Conservation (phyloP, 2,113 vertebrate species). For the Acrocephalus kingi region DNA sequence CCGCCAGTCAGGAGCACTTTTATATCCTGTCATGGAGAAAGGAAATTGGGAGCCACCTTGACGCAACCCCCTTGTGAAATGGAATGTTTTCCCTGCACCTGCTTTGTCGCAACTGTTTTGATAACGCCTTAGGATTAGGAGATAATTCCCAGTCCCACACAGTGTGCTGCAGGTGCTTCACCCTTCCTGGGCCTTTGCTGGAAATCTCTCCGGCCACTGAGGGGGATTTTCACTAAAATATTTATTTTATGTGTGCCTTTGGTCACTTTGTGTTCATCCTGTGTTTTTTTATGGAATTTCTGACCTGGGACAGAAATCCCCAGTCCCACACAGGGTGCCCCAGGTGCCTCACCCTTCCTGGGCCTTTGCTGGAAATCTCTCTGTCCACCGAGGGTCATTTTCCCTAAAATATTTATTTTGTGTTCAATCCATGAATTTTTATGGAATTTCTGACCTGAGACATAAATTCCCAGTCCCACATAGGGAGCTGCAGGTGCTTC, state of each 20-base stretch:
- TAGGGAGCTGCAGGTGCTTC: no score
- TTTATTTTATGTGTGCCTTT: no score
- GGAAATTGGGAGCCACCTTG: conserved; percentile 9
- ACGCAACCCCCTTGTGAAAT: conserved; percentile 42
- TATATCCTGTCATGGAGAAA: conserved; percentile 10
- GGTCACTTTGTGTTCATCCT: no score
- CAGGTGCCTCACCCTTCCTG: background rate
- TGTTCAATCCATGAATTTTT: background rate
- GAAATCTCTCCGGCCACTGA: accelerated
- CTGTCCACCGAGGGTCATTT: background rate
- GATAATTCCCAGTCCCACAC: background rate
- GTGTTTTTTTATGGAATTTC: background rate
- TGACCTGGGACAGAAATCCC: background rate
- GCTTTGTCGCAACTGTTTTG: conserved; percentile 37
- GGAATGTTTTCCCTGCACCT: background rate
- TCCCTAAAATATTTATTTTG: background rate
- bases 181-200: background rate
- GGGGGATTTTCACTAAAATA: background rate
- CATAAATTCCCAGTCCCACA: background rate
- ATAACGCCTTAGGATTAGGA: background rate
- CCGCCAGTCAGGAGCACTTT: background rate
- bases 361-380: background rate
- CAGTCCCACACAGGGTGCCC: background rate
- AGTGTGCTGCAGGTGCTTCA: background rate
- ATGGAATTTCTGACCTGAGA: background rate